Evolutionary conservation across 2,113 vertebrate species (phyloP).

Genomic region (Azemiops feae): DNA sequence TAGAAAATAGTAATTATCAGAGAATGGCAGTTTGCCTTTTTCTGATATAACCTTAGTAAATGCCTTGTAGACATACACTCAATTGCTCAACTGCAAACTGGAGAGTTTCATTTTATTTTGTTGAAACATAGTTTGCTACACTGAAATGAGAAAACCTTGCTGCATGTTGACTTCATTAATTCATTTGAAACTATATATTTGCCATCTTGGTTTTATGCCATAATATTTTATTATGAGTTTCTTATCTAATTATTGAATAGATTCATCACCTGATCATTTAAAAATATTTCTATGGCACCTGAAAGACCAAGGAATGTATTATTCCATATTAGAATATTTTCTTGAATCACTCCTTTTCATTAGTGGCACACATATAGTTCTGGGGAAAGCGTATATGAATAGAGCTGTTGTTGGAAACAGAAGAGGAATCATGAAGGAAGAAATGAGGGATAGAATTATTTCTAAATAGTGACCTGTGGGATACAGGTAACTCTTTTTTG

Average conservation of each 20-base stretch:
- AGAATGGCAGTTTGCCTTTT: slow-evolving; percentile 21
- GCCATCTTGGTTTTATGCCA: background rate
- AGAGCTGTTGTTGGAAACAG: background rate
- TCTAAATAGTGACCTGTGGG: background rate
- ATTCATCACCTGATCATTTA: background rate
- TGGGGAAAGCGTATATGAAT: background rate
- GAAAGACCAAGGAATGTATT: background rate
- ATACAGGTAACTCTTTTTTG: background rate
- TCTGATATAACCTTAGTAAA: slow-evolving; percentile 20
- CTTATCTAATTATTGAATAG: background rate
- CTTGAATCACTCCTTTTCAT: background rate
- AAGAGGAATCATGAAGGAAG: background rate
- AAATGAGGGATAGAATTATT: background rate
- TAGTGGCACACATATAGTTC: background rate
- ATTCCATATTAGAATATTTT: background rate
- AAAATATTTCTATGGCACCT: background rate
- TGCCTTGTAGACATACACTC: background rate
- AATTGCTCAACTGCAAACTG: slow-evolving; percentile 30
- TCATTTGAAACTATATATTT: slow-evolving; percentile 11
- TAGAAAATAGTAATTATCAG: slow-evolving; percentile 46
- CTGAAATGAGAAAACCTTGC: background rate
- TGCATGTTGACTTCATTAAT: slow-evolving; percentile 10
- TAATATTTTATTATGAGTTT: background rate
- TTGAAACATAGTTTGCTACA: background rate
- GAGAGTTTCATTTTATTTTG: slow-evolving; percentile 23